phyloP scores from a whole-genome alignment of 2,113 vertebrate species.

The Bostrychus sinensis region DNA sequence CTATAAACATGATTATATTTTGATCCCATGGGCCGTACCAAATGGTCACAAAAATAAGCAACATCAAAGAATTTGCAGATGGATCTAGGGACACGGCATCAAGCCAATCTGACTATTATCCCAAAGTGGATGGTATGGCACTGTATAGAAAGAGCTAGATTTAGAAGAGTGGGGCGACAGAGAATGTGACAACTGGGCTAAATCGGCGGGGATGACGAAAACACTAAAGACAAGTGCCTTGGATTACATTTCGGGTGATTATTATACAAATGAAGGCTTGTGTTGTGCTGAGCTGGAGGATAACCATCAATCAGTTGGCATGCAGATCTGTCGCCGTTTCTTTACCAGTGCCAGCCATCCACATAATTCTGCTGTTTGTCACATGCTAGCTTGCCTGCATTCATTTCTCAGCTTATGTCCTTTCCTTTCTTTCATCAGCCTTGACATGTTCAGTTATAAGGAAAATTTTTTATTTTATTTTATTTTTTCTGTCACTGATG shows the following conservation, averaged over 20 bases:
- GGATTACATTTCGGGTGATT: constrained; percentile 59
- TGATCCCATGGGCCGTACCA: constrained; percentile 18
- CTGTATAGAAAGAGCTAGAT: neutral
- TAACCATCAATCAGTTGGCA: constrained; percentile 48
- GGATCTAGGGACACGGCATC: constrained; percentile 20
- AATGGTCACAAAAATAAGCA: constrained; percentile 21
- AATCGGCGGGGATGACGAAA: constrained; percentile 34
- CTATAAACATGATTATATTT: constrained; percentile 1
- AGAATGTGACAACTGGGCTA: constrained; percentile 17
- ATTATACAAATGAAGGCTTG: constrained; percentile 64
- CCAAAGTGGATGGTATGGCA: neutral
- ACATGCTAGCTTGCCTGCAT: constrained; percentile 22
- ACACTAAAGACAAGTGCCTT: constrained; percentile 44
- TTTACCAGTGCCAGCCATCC: constrained; percentile 23
- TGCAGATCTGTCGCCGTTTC: constrained; percentile 44
- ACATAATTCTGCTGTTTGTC: constrained; percentile 33
- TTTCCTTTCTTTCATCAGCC: constrained; percentile 47
- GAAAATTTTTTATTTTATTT: too few species aligned
- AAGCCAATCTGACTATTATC: constrained; percentile 32
- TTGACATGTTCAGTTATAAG: constrained; percentile 19
- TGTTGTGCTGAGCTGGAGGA: constrained; percentile 44
- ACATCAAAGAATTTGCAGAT: constrained; percentile 10
- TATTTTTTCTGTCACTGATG: neutral
- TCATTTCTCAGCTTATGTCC: constrained; percentile 24
- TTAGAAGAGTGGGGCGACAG: constrained; percentile 3